These are phyloP conservation scores for Cyprinodon variegatus DNA, from an alignment of 2,113 vertebrate genomes.

Conservation along the genomic window DNA sequence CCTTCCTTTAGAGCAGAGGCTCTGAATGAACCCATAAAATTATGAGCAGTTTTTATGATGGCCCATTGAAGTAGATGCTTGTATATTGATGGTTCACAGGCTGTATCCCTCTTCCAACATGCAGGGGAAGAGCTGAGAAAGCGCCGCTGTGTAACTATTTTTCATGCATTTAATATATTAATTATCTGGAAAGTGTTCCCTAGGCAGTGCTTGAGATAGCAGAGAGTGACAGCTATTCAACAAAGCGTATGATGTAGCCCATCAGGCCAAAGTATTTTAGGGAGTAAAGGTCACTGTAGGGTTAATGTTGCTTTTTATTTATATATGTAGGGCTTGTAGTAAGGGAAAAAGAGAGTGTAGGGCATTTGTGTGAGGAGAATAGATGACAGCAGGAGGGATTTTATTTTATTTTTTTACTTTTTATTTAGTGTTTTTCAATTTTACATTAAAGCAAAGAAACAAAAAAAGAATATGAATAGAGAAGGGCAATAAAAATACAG, in stretches of 20 bases:
- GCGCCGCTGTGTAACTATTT: constrained; percentile 97
- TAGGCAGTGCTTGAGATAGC: constrained; percentile 95
- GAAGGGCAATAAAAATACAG: no score
- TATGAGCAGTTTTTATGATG: constrained; percentile 99
- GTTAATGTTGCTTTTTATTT: constrained; percentile 99
- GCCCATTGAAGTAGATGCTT: constrained; percentile 98
- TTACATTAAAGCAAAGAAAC: no score
- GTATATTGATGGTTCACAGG: constrained; percentile 98
- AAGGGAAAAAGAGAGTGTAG: constrained; percentile 81
- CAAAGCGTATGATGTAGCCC: constrained; percentile 89
- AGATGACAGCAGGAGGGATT: constrained; percentile 63
- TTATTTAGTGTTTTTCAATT: constrained; percentile 2
- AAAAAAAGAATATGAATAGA: no score
- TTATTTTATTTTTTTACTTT: constrained; percentile 65
- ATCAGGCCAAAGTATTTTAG: constrained; percentile 99
- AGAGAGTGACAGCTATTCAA: constrained; percentile 95
- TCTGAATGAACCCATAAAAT: constrained; percentile 99
- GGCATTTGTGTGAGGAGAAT: constrained; percentile 61
- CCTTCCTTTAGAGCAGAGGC: constrained; percentile 97
- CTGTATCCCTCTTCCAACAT: constrained; percentile 92
- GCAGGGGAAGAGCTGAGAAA: constrained; percentile 83
- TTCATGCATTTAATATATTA: constrained; percentile 99
- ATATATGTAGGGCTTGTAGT: constrained; percentile 85
- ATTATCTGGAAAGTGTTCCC: constrained; percentile 99
- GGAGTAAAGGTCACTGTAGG: constrained; percentile 95